Conservation (phyloP, 2,113 vertebrate species). For the Syrrhaptes paradoxus region DNA sequence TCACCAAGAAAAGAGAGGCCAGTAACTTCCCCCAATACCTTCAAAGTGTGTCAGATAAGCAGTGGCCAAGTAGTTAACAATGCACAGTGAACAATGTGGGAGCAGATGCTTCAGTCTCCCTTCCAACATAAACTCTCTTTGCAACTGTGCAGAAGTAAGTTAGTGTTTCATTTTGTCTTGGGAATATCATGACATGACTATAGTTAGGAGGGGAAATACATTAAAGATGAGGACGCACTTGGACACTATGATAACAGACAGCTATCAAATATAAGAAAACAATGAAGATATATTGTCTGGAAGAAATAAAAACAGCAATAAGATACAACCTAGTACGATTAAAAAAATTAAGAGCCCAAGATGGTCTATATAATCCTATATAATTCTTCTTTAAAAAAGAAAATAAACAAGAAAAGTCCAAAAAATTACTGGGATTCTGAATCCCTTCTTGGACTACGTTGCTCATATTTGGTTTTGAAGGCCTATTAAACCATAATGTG, state of each 20-base stretch:
- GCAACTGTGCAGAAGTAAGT: fast-evolving
- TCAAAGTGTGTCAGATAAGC: background rate
- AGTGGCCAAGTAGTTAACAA: background rate
- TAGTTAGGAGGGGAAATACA: background rate
- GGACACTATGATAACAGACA: background rate
- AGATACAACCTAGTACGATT: background rate
- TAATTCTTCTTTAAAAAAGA: background rate
- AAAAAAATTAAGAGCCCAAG: background rate
- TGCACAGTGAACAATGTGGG: background rate
- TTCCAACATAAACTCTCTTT: background rate
- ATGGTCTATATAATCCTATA: background rate
- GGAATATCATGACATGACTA: background rate
- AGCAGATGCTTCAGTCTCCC: background rate
- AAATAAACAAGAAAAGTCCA: background rate
- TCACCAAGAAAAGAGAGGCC: background rate
- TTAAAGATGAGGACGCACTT: background rate
- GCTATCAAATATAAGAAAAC: background rate
- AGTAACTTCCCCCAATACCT: fast-evolving
- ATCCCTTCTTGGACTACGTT: background rate
- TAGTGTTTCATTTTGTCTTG: background rate
- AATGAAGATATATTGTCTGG: background rate
- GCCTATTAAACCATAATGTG: background rate
- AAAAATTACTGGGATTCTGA: background rate
- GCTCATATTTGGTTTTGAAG: background rate
- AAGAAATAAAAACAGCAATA: background rate